Evolutionary conservation across 2,888 invertebrate species (phyloP), one percentile per base, ranked within the genome.

Genomic region (Elmis aenea): DNA sequence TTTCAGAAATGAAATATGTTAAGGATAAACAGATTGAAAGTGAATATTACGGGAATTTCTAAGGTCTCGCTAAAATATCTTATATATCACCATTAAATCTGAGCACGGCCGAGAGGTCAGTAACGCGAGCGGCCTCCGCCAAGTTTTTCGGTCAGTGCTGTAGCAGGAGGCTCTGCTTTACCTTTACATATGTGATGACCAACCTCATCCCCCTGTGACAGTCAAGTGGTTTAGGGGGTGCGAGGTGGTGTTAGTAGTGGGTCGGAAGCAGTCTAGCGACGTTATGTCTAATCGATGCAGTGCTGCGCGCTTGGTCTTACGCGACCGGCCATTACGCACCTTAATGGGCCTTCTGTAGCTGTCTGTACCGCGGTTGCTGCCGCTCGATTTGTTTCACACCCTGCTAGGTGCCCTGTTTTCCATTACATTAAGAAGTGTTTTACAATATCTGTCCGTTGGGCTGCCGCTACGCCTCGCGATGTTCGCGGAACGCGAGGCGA

Each of bases 291-390:
- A 79, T 79, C 79, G 79, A 79, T 79, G 78, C 77, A 76, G 76
- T 68, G 63, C 67, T 71, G 75, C 76, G 78, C 78, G 77, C 74
- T 74, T 73, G 74, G 76, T 78, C 77, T 76, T 76, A 73, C 71
- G 61, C 66, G 64, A 65, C 71, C 75, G 74, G 73, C 79, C 77
- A 79, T 81, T 81, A 81, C 81, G 81, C 81, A 81, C 79, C 79
- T 80, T 80, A 80, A 80, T 80, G 76, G 78, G 73, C 64, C 65
- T 62, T 66, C 67, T 66, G 64, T 64, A 61, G 58, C 62, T 51
- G 52, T 52, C 47, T 51, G 51, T 46, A 38, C 45, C 51, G 52
- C 50, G 51, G 50, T 53, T 50, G 43, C 53, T 47, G 45, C 43
- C 49, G 52, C 51, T 53, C 55, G 53, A 55, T 55, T 55, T 55